These are phyloP conservation scores for Troilus luridus DNA, from an alignment of 2,888 invertebrate species.

Conservation along the genomic window DNA sequence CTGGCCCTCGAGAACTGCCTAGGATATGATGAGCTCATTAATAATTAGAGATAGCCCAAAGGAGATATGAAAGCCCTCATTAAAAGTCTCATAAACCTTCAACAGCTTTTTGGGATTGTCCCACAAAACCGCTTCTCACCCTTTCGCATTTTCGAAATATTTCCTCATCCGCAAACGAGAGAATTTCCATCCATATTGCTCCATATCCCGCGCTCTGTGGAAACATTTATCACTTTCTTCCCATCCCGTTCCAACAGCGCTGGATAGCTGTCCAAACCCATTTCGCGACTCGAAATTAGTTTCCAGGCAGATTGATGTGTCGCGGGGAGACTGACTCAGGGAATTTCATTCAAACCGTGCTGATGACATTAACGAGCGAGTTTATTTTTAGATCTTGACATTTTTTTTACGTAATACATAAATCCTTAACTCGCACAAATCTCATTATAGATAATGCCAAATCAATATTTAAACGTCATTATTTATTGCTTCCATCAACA, in stretches of 20 bases:
- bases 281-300: background rate
- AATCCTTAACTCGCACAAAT: too few species aligned
- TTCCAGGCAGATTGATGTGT: slow-evolving; percentile 13
- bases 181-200: background rate
- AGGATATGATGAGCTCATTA: background rate
- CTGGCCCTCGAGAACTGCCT: background rate
- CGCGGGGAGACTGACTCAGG: background rate
- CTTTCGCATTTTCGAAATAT: background rate
- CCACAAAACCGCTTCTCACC: background rate
- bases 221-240: slow-evolving; percentile 26
- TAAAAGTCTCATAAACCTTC: background rate
- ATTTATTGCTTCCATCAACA: too few species aligned
- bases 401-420: too few species aligned
- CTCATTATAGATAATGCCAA: too few species aligned
- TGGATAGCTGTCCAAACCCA: background rate
- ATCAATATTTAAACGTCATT: too few species aligned
- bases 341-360: background rate
- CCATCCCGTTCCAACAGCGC: background rate
- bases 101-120: background rate
- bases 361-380: background rate
- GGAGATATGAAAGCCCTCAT: background rate
- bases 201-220: background rate
- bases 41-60: background rate
- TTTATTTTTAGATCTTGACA: background rate
- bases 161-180: background rate